A percentile compares a stretch with the other conserved stretches of the same genome.
Conservation (phyloP, 2,113 vertebrate species). For the Oryctolagus cuniculus region DNA sequence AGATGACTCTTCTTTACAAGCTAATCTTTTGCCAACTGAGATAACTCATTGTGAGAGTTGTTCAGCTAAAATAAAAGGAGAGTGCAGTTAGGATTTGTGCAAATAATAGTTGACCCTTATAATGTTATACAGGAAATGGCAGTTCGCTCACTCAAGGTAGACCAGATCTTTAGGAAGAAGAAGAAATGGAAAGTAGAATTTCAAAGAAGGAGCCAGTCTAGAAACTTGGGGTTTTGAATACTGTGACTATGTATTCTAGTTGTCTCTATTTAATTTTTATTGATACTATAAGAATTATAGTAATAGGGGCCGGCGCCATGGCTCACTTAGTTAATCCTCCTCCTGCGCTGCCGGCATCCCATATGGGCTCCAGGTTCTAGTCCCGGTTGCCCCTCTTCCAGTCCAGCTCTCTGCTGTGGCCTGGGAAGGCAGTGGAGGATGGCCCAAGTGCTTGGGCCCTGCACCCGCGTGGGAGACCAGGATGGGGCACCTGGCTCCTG, state of each 20-base stretch:
- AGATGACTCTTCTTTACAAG: conserved; percentile 34
- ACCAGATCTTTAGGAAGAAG: background rate
- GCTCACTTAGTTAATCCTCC: no score
- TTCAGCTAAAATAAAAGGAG: background rate
- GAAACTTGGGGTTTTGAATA: background rate
- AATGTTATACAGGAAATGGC: background rate
- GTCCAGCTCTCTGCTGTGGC: no score
- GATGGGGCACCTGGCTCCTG: no score
- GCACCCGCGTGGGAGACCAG: no score
- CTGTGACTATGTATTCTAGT: background rate
- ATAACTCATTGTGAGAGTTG: background rate
- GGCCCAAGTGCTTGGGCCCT: no score
- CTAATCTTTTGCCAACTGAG: background rate
- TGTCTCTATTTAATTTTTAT: background rate
- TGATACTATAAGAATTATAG: no score
- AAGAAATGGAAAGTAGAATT: background rate
- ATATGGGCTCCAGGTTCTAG: no score
- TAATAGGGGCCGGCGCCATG: no score
- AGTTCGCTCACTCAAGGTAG: background rate
- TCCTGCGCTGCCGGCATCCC: no score
- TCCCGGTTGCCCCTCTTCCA: no score
- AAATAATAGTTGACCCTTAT: background rate
- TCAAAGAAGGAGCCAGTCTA: background rate
- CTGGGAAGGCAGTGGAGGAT: no score
- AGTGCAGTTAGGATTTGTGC: background rate